Evolutionary conservation across 2,888 invertebrate species (phyloP).

Genomic region (Limnephilus auricula): DNA sequence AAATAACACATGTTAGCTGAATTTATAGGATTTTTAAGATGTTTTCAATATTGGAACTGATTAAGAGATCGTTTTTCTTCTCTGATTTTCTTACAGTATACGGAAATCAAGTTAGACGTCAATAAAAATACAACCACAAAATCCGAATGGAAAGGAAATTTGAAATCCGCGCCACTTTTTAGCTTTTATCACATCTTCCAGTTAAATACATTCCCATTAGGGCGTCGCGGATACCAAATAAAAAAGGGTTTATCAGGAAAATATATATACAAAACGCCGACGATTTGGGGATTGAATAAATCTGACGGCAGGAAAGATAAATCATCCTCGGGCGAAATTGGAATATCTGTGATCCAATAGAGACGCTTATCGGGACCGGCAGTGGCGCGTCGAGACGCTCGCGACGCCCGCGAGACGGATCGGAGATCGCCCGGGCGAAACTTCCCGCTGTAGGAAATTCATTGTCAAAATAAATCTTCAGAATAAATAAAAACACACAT

Average conservation of each 20-base stretch:
- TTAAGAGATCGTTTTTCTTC: not conserved
- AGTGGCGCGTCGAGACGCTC: not conserved
- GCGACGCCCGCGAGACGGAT: not conserved
- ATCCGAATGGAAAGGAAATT: not conserved
- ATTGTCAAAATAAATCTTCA: not conserved
- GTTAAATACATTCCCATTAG: conserved; percentile 16
- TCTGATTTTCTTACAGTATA: not conserved
- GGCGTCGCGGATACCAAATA: not conserved
- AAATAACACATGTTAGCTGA: too few relatives aligned
- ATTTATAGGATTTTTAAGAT: not conserved
- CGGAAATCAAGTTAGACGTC: not conserved
- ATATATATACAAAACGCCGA: conserved; percentile 1
- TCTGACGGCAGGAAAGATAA: conserved; percentile 32
- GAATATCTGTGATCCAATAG: conserved; percentile 36
- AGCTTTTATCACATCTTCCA: not conserved
- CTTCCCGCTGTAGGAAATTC: not conserved
- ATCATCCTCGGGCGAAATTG: conserved; percentile 22
- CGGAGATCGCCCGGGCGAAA: not conserved
- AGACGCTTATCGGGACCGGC: conserved; percentile 4
- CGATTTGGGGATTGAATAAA: conserved; percentile 36
- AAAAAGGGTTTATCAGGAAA: conserved; percentile 6
- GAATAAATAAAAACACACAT: too few relatives aligned
- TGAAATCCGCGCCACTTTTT: not conserved
- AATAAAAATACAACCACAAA: not conserved
- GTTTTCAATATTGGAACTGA: not conserved